Evolutionary conservation across 2,113 vertebrate genomes (phyloP), one percentile per base, ranked within the genome.

Genomic region (Aptenodytes forsteri): DNA sequence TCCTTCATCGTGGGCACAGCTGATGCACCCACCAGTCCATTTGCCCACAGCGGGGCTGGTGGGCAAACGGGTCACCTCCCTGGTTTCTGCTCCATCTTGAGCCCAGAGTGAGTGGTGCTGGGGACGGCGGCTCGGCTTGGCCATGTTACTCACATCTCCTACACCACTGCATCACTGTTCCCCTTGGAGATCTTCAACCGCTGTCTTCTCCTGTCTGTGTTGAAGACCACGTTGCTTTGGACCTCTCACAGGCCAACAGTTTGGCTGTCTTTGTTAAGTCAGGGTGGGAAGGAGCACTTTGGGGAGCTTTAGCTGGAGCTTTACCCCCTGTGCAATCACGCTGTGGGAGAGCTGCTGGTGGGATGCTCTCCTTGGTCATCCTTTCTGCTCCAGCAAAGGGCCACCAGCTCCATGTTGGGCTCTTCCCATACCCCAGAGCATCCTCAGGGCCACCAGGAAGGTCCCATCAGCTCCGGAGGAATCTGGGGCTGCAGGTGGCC

Each of bases 91-190:
- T 64, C 54, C 4, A 0, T 29, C 44, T 56, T 5, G 25, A 86
- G 6, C 18, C 52, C 36, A 11, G 52, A 56, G 49, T 22, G 34
- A 61, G 54, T 0, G 0, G 30, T 55, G 10, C 1, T 9, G 4
- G 13, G 52, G 13, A 36, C 4, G 23, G 38, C 4, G 13, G 40
- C 42, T 65, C 16, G 3, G 30, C 52, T 69, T 52, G 47, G 19
- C 44, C 13, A 1, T 4, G 27, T 49, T 50, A 27, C 42, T 50
- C 26, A 32, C 49, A 23, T 62, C 54, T 61, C 26, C 62, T 36
- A 2, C 25, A 19, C 26, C 27, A 6, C 11, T 32, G 26, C n/a
- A 26, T 47, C 71, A 3, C 64, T 27, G 7, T 5, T 85, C 18
- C 11, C 26, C 23, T 25, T 29, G 44, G 49, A 79, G 70, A 46